Base-by-base conservation (phyloP, 1,140 invertebrate genomes). In the Monochamus saltuarius region DNA sequence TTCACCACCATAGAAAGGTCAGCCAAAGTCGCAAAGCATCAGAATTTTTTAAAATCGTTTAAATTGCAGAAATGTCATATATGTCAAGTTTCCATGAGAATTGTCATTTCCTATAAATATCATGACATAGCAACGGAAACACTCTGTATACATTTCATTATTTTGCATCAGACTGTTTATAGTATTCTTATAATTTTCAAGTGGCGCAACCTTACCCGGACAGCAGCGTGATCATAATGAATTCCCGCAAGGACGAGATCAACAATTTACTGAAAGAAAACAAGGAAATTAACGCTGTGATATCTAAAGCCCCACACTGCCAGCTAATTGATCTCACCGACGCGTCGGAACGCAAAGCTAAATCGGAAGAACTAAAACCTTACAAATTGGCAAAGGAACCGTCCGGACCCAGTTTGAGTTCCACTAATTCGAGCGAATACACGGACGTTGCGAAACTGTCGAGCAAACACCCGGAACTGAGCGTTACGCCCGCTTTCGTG, bases 251-350 rank as follows among this genome's bases (percentile, higher is more conserved):
- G 7, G 38, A 13, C 43, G 59, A 58, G 13, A 16, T 17, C 47
- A 61, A 29, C 22, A 29, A 29, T 6, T 29, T 29, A 29, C 22
- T 29, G 22, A 63, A 29, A 40, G 37, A 52, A 42, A 56, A 40
- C 35, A 29, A 49, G 11, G 13, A 49, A 11, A 6, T 29, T 40
- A 56, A 56, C 14, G 19, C 65, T 58, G 65, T 67, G 59, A 64
- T 59, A 61, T 19, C 59, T 9, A 55, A 56, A 59, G 16, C 57
- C 13, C 34, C 61, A 46, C 65, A 73, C 60, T 73, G 68, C 62
- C 72, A 68, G 62, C 60, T 73, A 29, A 73, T 73, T 17, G 72
- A 73, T 66, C 61, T 73, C 45, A 72, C 70, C 4, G 68, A 69
- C 9, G 17, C 17, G 7, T 6, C 6, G 22, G 22, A 29, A 29